Conservation (phyloP, 2,113 vertebrate species). For the Cyprinus carpio region DNA sequence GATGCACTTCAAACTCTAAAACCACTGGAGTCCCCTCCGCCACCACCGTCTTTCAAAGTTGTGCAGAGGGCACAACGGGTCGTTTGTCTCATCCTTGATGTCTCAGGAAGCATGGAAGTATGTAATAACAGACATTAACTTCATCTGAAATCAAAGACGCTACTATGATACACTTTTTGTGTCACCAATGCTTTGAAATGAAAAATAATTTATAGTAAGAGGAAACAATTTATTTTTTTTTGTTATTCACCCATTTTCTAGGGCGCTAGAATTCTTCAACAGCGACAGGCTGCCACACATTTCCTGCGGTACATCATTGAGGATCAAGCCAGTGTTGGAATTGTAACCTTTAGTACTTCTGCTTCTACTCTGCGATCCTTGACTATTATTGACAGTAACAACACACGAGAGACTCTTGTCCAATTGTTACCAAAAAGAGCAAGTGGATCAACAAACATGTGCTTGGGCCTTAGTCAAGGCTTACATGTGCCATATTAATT, state of each 20-base stretch:
- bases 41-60: constrained; percentile 61
- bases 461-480: constrained; percentile 35
- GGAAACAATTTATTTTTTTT: too few relatives aligned
- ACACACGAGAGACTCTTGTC: constrained; percentile 31
- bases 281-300: constrained; percentile 68
- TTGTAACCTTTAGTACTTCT: constrained; percentile 43
- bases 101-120: constrained; percentile 68
- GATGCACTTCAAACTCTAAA: constrained; percentile 34
- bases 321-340: constrained; percentile 64
- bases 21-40: constrained; percentile 40
- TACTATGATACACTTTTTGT: too few relatives aligned
- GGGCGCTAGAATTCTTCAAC: constrained; percentile 50
- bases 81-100: constrained; percentile 74
- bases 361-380: background rate
- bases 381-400: constrained; percentile 31
- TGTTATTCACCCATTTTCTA: constrained; percentile 19
- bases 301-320: constrained; percentile 72
- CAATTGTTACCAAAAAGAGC: background rate
- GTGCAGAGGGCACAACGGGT: constrained; percentile 61
- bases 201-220: background rate
- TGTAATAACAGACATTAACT: background rate
- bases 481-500: constrained; percentile 39
- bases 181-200: background rate
- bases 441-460: background rate
- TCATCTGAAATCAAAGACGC: background rate